A percentile compares a stretch with the other conserved stretches of the same genome.
Conservation (phyloP, 2,888 invertebrate species). For the Argynnis bischoffii region DNA sequence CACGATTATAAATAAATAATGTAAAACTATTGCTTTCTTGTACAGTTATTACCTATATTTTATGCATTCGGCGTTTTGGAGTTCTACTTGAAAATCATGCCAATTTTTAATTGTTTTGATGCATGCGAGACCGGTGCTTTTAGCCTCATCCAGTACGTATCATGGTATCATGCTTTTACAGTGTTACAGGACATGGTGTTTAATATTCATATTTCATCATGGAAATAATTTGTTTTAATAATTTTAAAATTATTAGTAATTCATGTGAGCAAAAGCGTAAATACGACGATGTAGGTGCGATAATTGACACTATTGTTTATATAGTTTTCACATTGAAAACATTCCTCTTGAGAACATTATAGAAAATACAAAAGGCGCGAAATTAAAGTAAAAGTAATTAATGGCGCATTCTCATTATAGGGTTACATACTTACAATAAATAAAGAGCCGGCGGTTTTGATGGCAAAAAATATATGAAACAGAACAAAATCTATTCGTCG, state of each 20-base stretch:
- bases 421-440: background rate
- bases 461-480: background rate
- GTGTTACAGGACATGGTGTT: background rate
- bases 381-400: constrained; percentile 12
- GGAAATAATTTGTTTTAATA: background rate
- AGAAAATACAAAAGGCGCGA: constrained; percentile 13
- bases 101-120: constrained; percentile 6
- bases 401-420: background rate
- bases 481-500: constrained; percentile 1
- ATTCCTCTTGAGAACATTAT: constrained; percentile 31
- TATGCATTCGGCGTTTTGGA: no score
- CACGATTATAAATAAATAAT: no score
- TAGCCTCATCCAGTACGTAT: constrained; percentile 1
- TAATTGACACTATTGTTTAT: constrained; percentile 39
- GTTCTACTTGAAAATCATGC: background rate
- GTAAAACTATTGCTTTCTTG: no score
- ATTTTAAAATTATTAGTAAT: constrained; percentile 9
- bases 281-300: constrained; percentile 33
- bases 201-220: background rate
- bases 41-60: no score
- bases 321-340: constrained; percentile 30
- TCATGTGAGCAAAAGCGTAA: constrained; percentile 14
- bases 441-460: background rate
- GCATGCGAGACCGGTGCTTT: constrained; percentile 6
- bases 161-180: background rate